phyloP scores from a whole-genome alignment of 2,113 vertebrate species.

The Pionites leucogaster region DNA sequence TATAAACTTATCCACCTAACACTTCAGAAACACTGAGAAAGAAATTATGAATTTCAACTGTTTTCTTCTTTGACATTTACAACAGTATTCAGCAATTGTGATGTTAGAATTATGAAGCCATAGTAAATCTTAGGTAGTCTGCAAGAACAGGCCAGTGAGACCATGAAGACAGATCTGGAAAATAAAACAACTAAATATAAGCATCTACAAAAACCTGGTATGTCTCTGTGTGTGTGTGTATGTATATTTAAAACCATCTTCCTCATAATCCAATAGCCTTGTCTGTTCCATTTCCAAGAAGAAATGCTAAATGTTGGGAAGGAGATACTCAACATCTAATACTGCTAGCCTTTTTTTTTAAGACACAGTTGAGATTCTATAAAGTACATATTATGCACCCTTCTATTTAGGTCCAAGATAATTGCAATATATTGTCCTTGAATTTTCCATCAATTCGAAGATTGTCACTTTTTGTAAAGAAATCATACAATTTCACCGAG shows the following conservation, averaged over 20 bases:
- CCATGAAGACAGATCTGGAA: neutral
- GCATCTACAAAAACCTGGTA: neutral
- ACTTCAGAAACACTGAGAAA: neutral
- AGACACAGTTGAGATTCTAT: neutral
- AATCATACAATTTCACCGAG: neutral
- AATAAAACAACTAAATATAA: neutral
- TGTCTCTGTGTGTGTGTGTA: neutral
- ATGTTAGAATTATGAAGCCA: neutral
- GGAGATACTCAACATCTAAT: neutral
- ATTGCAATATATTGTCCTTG: neutral
- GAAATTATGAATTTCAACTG: neutral
- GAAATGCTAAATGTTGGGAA: neutral
- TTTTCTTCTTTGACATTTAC: slow-evolving; percentile 30
- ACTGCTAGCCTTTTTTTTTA: neutral
- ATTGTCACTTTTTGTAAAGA: neutral
- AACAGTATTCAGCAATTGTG: neutral
- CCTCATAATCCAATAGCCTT: neutral
- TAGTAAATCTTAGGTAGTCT: neutral
- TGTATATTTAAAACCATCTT: neutral
- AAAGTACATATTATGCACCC: neutral
- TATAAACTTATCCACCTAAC: neutral
- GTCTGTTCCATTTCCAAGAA: neutral
- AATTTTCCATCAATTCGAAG: neutral
- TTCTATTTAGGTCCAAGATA: neutral
- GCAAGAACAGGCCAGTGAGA: neutral